phyloP scores from a whole-genome alignment of 2,113 vertebrate genomes.

The Riparia riparia region DNA sequence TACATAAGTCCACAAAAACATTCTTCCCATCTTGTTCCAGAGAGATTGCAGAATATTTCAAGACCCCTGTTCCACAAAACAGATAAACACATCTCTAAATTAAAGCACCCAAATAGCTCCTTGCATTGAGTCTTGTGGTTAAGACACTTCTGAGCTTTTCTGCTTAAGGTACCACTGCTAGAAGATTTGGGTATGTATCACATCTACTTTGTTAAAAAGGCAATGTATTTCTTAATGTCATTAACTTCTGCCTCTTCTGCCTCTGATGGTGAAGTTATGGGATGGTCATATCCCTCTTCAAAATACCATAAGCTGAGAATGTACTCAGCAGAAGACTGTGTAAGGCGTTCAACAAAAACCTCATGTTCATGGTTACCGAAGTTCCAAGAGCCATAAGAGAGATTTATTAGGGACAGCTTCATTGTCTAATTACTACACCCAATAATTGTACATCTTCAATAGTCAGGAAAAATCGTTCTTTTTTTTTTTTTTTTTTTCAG shows the following conservation, averaged over 20 bases:
- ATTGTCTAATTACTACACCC: conserved; percentile 53
- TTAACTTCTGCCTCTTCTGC: background rate
- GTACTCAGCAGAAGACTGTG: background rate
- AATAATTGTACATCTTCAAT: conserved; percentile 42
- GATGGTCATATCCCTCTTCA: background rate
- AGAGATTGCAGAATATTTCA: background rate
- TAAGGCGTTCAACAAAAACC: background rate
- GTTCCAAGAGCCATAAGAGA: background rate
- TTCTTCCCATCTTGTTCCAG: background rate
- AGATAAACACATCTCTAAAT: background rate
- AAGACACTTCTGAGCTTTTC: background rate
- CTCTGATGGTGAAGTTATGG: background rate
- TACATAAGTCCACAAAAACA: background rate
- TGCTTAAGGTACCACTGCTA: background rate
- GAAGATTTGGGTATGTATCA: background rate
- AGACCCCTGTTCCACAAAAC: background rate
- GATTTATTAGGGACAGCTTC: conserved; percentile 43
- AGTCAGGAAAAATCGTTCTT: background rate
- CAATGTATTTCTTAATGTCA: background rate
- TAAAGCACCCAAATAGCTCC: background rate
- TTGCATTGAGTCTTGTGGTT: background rate
- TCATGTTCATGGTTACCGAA: background rate
- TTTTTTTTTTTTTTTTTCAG: background rate
- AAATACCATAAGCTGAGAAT: background rate
- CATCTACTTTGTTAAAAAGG: background rate